A percentile compares a stretch with the other conserved stretches of the same genome.
phyloP scores from a whole-genome alignment of 2,888 invertebrate genomes.

The Tipula vernalis region DNA sequence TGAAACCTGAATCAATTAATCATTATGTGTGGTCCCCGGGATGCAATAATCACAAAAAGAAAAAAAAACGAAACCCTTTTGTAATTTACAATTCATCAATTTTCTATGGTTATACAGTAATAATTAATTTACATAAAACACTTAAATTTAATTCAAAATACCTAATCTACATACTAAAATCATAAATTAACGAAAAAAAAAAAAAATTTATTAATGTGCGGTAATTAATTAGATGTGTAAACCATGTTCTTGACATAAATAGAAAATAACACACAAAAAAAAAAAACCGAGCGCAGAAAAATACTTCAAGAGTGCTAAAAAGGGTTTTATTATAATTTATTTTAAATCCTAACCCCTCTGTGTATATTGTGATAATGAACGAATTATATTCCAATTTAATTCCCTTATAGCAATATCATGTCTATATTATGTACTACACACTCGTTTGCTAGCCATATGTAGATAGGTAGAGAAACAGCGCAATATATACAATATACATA shows the following conservation, averaged over 20 bases:
- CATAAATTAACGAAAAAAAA: neutral
- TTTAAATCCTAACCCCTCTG: neutral
- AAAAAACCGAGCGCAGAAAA: neutral
- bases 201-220: neutral
- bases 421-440: neutral
- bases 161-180: neutral
- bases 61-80: neutral
- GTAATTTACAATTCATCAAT: neutral
- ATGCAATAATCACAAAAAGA: neutral
- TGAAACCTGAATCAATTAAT: neutral
- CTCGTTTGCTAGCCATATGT: neutral
- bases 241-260: neutral
- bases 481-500: neutral
- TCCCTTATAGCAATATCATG: neutral
- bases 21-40: neutral
- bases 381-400: neutral
- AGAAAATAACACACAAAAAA: neutral
- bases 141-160: neutral
- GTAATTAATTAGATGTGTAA: neutral
- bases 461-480: neutral
- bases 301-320: neutral
- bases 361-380: neutral
- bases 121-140: neutral
- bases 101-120: neutral
- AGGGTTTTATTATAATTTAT: neutral